Base-by-base conservation (phyloP, 1,140 invertebrate species). In the Drosophila sulfurigaster region DNA sequence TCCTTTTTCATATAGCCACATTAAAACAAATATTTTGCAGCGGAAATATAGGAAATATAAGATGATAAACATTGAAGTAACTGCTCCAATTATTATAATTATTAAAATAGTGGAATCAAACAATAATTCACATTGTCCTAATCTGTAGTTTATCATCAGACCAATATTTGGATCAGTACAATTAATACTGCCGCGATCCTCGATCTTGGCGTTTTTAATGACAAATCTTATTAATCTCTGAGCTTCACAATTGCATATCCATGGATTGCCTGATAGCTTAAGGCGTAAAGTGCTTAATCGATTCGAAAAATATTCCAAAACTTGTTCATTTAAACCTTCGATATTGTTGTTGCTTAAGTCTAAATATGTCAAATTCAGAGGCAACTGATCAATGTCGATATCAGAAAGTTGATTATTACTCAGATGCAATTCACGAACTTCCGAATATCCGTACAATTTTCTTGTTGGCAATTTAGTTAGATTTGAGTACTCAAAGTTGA, bases 281-380 rank as follows among this genome's bases (percentile, higher is more conserved):
- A 63, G 2, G n/a, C 6, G 20, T 51, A 51, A 28, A 5, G 10
- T 38, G 3, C 11, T 3, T 38, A 30, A 62, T 62, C 45, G 8
- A 20, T 48, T 35, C 8, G 5, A 25, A 25, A 63, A 5, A 32
- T 10, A 63, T 25, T 20, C 10, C 28, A 62, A 5, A 30, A 62
- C 59, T 20, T 10, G 5, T 5, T 48, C 13, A 5, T 38, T 15
- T 2, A 41, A 13, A 35, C 28, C 10, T 4, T 13, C 3, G 11
- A 63, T 11, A 6, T 16, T 32, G 15, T 63, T 63, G 6, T 38
- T 32, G 6, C 60, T 25, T 8, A 63, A 25, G 8, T 63, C 60
- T 30, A 63, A 49, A 10, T 38, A 63, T 3, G 30, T 25, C 16
- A 63, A 51, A 38, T 63, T 63, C 1, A 16, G 15, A 20, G 46